Base-by-base conservation (phyloP, 2,113 vertebrate genomes). In the Arvicanthis niloticus region DNA sequence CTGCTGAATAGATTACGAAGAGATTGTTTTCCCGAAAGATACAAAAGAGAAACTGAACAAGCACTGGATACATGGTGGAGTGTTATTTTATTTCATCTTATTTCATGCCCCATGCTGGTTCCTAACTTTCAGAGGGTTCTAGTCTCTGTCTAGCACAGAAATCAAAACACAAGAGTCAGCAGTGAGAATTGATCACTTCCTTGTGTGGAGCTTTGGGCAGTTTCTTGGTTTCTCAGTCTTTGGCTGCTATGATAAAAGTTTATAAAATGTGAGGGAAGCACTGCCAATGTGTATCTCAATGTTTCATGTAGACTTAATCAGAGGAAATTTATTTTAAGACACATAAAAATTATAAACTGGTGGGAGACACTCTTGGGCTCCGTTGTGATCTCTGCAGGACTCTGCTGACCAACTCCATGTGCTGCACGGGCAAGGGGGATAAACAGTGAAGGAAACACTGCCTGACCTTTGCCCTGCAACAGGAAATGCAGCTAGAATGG, bases 11-110 rank as follows among this genome's bases (percentile, higher is more conserved):
- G n/a, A 81, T 88, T 58, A 75, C 2, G 7, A 97, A 95, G 94
- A 93, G 56, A 70, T 1, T 67, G 11, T 60, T 58, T 76, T 67
- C 40, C 51, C 37, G 94, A 77, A 96, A 37, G 24, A 48, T 24
- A 8, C n/a, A 89, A 92, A 94, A 85, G 26, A n/a, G 17, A 89
- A 97, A 87, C 76, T 22, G 31, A 94, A 91, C 51, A 93, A 82
- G 91, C n/a, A 95, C 84, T 40, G 88, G 77, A 62, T 68, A 88
- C 3, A 87, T 42, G 60, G 53, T 60, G 89, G 11, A 95, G 31
- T 40, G 31, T 84, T 31, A 31, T 31, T 34, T 34, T 68, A 68
- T 34, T 34, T 68, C 62, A 89, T 58, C n/a, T 76, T 15, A 80
- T 68, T 94, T 93, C 92, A 76, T 56, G 15, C 5, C 87, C 2